Percentiles rank a stretch among this genome's conserved stretches.
Evolutionary conservation across 1,140 invertebrate genomes (phyloP).

Genomic region (roundworm (Caenorhabditis elegans)): WBcel235 BX284606.5:9058001-9058500

Average conservation of each 20-base stretch:
- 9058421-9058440: too few species aligned
- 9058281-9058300: constrained; percentile 53
- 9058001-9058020: too few species aligned
- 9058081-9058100: constrained; percentile 63
- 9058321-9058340: constrained; percentile 3
- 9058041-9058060: constrained; percentile 52
- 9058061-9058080: constrained; percentile 63
- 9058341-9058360: constrained; percentile 19
- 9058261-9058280: constrained; percentile 53
- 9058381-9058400: constrained; percentile 38
- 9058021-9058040: neutral
- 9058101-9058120: constrained; percentile 61
- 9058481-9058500: too few species aligned
- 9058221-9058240: constrained; percentile 43
- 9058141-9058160: constrained; percentile 57
- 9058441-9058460: too few species aligned
- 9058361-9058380: neutral
- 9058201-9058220: neutral
- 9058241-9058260: constrained; percentile 33
- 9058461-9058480: too few species aligned
- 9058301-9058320: constrained; percentile 51
- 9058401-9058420: too few species aligned
- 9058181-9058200: neutral
- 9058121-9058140: constrained; percentile 55
- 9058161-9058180: constrained; percentile 49